Conservation (phyloP, 2,888 invertebrate genomes). For the Sipha maydis region DNA sequence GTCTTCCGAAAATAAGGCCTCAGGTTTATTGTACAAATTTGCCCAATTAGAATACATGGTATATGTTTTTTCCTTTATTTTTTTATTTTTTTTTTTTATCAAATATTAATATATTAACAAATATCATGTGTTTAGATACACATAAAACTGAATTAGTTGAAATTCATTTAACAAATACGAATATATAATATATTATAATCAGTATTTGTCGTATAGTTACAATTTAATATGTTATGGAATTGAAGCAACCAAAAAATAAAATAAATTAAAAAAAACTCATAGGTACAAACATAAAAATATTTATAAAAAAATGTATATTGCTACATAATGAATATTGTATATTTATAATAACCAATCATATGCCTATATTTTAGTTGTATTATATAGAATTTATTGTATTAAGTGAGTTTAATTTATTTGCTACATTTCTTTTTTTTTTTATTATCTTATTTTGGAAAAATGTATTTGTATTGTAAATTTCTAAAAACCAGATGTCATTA, state of each 20-base stretch:
- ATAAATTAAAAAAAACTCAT: neutral
- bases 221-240: neutral
- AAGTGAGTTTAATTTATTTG: conserved; percentile 7
- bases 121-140: neutral
- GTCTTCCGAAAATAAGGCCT: neutral
- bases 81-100: neutral
- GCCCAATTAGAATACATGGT: conserved; percentile 25
- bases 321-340: neutral
- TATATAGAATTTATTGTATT: conserved; percentile 1
- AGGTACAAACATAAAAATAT: neutral
- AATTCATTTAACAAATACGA: neutral
- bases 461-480: conserved; percentile 31
- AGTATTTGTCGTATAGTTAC: neutral
- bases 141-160: conserved; percentile 6
- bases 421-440: conserved; percentile 14
- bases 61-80: neutral
- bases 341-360: neutral
- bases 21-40: conserved; percentile 18
- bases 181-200: neutral
- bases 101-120: neutral
- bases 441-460: conserved; percentile 2
- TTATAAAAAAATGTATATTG: neutral
- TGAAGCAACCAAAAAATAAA: neutral
- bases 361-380: conserved; percentile 13
- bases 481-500: conserved; percentile 24